Base-by-base conservation (phyloP, 2,113 vertebrate species). In the Chaetodon auriga region DNA sequence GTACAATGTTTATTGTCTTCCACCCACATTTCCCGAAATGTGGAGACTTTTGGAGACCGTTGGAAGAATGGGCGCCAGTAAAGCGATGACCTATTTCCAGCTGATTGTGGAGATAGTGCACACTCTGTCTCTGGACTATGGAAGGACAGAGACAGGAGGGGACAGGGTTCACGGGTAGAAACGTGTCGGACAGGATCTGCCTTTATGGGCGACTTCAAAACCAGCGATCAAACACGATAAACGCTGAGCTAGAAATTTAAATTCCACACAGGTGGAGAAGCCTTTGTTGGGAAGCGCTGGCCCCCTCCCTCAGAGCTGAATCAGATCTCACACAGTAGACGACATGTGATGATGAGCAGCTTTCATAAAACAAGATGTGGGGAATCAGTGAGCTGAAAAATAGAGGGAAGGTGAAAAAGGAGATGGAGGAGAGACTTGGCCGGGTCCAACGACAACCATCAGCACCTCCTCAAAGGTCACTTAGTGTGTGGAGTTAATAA, bases 381-480 rank as follows among this genome's bases (percentile, higher is more conserved):
- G 49, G 15, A 49, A 23, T 74, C 12, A 23, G n/a, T 54, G 13
- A 79, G 36, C 36, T 72, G 53, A 36, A 82, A 66, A 58, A 53
- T n/a, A 48, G 62, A 69, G 35, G 1, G 43, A 77, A 62, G 74
- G 63, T 81, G 58, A 78, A 84, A 85, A 82, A 46, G 45, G 62
- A 75, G 82, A 89, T 18, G 21, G 63, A 75, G 71, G 80, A 86
- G 71, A 84, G 78, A 87, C 77, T 86, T 92, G 90, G 93, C 92
- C 71, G 35, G n/a, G 35, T 61, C 81, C 83, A 70, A 87, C 75
- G 80, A 83, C 60, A 61, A 78, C 89, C 87, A 82, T 96, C 94
- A 95, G 83, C 93, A 91, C 89, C 89, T 90, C 86, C 64, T 94
- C 84, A 95, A 94, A 95, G 94, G 93, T 95, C 94, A 93, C 92